A percentile compares a stretch with the other conserved stretches of the same genome.
Evolutionary conservation across 1,140 invertebrate genomes (phyloP).

Genomic region (Portunus trituberculatus): DNA sequence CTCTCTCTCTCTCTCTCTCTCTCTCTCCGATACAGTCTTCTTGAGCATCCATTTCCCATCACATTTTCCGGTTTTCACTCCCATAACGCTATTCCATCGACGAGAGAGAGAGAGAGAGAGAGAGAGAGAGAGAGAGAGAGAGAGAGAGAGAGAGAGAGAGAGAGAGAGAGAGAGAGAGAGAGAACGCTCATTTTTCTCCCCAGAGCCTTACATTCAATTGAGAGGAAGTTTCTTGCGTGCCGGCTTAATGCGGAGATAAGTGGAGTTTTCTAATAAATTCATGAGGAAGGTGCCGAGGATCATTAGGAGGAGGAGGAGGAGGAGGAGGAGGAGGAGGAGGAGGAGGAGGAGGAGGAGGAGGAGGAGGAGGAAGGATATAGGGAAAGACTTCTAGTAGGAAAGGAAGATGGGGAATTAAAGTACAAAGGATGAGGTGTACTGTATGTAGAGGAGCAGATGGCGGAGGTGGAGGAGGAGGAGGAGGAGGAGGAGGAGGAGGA

Average conservation of each 20-base stretch:
- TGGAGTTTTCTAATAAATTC: constrained; percentile 57
- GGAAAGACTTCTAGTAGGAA: neutral
- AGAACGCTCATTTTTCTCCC: neutral
- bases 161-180: neutral
- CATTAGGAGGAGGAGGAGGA: constrained; percentile 14
- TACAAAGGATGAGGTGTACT: neutral
- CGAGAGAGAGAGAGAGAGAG: constrained; percentile 33
- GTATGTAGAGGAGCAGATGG: neutral
- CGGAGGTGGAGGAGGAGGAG: neutral
- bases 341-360: neutral
- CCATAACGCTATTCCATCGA: constrained; percentile 23
- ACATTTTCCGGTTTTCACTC: neutral
- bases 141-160: constrained; percentile 37
- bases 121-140: constrained; percentile 28
- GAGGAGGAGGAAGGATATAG: neutral
- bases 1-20: constrained; percentile 45
- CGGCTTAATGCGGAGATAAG: constrained; percentile 39
- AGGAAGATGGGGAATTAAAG: neutral
- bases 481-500: neutral
- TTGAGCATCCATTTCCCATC: no score
- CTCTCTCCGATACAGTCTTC: neutral
- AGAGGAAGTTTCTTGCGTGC: constrained; percentile 39
- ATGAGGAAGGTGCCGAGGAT: constrained; percentile 16
- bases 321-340: neutral
- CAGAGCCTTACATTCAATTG: constrained; percentile 55